Percentiles rank a stretch among this genome's conserved stretches.
phyloP scores from a whole-genome alignment of 2,797 vertebrate species.

The Tenualosa ilisha region DNA sequence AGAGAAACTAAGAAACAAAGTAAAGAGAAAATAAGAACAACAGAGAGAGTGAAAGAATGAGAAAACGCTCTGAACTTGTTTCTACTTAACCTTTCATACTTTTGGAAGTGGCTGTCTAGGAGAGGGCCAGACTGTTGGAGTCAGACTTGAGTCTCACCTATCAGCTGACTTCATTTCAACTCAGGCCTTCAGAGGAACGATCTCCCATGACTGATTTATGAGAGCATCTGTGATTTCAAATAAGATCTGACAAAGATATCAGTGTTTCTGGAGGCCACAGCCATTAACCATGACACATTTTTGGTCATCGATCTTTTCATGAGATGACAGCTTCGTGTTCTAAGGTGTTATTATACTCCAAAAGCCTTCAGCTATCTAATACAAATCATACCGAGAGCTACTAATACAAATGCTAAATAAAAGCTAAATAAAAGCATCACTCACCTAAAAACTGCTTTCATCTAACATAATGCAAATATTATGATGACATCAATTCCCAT shows the following conservation, averaged over 20 bases:
- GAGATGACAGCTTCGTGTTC: neutral
- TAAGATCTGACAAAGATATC: conserved; percentile 1
- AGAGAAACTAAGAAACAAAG: neutral
- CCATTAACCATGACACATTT: neutral
- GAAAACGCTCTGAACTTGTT: neutral
- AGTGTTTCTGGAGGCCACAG: neutral
- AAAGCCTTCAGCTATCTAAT: neutral
- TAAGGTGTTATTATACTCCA: neutral
- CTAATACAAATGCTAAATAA: neutral
- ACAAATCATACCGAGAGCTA: neutral
- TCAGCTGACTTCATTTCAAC: neutral
- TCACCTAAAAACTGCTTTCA: neutral
- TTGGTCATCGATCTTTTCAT: neutral
- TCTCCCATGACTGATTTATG: neutral
- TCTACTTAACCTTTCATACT: neutral
- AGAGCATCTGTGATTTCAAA: conserved; percentile 7
- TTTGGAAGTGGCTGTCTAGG: neutral
- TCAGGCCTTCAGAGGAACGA: neutral
- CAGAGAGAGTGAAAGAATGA: neutral
- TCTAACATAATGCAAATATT: neutral
- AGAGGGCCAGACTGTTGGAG: neutral
- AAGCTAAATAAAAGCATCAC: too few relatives aligned
- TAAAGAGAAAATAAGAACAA: neutral
- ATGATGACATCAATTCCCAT: neutral
- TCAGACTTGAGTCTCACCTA: neutral